Evolutionary conservation across 2,888 invertebrate species (phyloP), one percentile per base, ranked within the genome.

Genomic region (Dioctria rufipes): DNA sequence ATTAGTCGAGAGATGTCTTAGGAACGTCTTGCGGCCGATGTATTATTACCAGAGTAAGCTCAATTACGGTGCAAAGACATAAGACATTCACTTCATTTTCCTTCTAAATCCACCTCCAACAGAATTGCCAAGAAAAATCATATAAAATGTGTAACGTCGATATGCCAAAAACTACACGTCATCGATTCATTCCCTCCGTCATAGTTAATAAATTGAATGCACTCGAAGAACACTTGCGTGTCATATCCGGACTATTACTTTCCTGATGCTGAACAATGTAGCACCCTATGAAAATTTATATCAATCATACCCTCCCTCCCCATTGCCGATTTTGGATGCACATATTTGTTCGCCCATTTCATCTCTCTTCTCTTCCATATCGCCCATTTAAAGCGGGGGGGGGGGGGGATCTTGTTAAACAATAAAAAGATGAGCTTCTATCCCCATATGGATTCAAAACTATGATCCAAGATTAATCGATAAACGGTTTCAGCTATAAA

Each of bases 401-500:
- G 37, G 39, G 65, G 40, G 42, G 65, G 37, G 60, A 43, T 75
- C 73, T 60, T 75, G 60, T 58, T 58, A 75, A 60, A 75, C 60
- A 75, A 60, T 60, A 42, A 58, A 75, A 60, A 58, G 73, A 60
- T 60, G 60, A 75, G 60, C 60, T 60, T 25, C 25, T 25, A 58
- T 75, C 58, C 37, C 51, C 4, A 71, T 71, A 67, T 67, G 8
- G 4, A 71, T 51, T 40, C 6, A 9, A 39, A 3, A 11, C 9
- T 54, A n/a, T 54, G 11, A 54, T 63, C 1, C 39, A 46, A 77
- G 63, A 77, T 77, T 77, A 77, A 77, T 77, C 77, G 63, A 77
- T 77, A 77, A 77, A n/a, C 77, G 77, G 63, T 77, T 77, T 46
- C 13, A 37, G 61, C 77, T 77, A 63, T 61, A 63, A 63, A 77